Percentiles rank a stretch among this genome's conserved stretches.
Conservation (phyloP, 2,888 invertebrate species). For the Drosophila longiperda region DNA sequence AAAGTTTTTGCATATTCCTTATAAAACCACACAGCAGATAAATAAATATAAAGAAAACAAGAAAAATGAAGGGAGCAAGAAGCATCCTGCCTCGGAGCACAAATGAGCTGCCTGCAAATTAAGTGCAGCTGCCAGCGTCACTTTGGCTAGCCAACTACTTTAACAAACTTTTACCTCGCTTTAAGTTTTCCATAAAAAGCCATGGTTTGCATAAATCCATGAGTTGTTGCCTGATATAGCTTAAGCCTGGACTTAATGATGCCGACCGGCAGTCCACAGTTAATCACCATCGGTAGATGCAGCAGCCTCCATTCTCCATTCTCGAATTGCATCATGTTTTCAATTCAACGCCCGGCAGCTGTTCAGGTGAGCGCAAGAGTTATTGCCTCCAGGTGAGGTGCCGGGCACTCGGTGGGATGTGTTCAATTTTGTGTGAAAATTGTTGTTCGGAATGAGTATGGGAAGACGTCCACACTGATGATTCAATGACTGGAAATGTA, state of each 20-base stretch:
- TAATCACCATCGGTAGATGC: slow-evolving; percentile 56
- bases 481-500: slow-evolving; percentile 22
- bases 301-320: slow-evolving; percentile 4
- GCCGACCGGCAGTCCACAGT: slow-evolving; percentile 46
- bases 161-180: slow-evolving; percentile 62
- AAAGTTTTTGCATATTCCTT: slow-evolving; percentile 58
- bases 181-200: slow-evolving; percentile 62
- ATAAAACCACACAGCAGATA: slow-evolving; percentile 20
- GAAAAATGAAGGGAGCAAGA: slow-evolving; percentile 5
- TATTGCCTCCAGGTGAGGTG: slow-evolving; percentile 51
- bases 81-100: slow-evolving; percentile 32
- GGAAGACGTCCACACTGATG: slow-evolving; percentile 18
- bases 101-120: slow-evolving; percentile 75
- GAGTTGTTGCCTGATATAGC: slow-evolving; percentile 17
- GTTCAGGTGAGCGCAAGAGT: slow-evolving; percentile 53
- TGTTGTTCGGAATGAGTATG: slow-evolving; percentile 29
- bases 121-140: slow-evolving; percentile 75
- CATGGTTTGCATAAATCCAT: slow-evolving; percentile 17
- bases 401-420: slow-evolving; percentile 38
- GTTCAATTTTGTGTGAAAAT: slow-evolving; percentile 61
- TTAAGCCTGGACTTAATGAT: slow-evolving; percentile 42
- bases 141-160: slow-evolving; percentile 57
- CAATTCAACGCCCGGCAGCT: slow-evolving; percentile 32
- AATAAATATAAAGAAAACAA: slow-evolving; percentile 18
- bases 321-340: slow-evolving; percentile 30